Percentiles rank a stretch among this genome's conserved stretches.
These are phyloP conservation scores for Eupithecia vulgata DNA, from an alignment of 2,888 invertebrate genomes.

Conservation along the genomic window DNA sequence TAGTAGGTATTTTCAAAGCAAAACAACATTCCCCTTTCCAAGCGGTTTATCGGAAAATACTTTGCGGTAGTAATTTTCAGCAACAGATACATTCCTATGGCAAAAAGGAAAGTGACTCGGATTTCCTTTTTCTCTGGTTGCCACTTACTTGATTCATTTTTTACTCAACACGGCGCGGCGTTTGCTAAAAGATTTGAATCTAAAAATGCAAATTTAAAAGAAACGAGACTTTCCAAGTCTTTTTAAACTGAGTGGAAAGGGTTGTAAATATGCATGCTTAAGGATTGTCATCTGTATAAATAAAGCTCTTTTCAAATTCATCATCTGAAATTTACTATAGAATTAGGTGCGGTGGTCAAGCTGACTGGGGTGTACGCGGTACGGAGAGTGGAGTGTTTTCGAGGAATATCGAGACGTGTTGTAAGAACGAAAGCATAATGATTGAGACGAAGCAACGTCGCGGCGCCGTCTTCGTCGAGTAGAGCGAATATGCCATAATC, in stretches of 20 bases:
- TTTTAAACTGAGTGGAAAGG: constrained; percentile 53
- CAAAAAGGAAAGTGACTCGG: constrained; percentile 31
- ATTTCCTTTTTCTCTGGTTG: constrained; percentile 16
- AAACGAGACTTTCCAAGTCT: constrained; percentile 54
- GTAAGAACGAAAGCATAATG: constrained; percentile 66
- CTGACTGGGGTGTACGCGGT: constrained; percentile 11
- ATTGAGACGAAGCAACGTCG: constrained; percentile 64
- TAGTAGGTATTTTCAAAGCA: constrained; percentile 11
- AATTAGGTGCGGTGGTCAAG: constrained; percentile 16
- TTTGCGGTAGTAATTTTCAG: constrained; percentile 24
- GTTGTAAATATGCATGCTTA: constrained; percentile 54
- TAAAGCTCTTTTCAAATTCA: constrained; percentile 39
- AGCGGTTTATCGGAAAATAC: constrained; percentile 29
- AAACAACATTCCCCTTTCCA: constrained; percentile 22
- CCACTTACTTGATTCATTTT: constrained; percentile 29
- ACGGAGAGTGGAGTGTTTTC: constrained; percentile 24
- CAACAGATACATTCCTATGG: constrained; percentile 21
- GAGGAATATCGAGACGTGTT: constrained; percentile 57
- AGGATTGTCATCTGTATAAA: constrained; percentile 43
- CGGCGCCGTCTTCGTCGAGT: too few relatives aligned
- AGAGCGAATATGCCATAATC: constrained; percentile 75
- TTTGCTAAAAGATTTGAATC: constrained; percentile 41
- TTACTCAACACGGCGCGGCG: constrained; percentile 26
- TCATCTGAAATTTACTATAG: constrained; percentile 25
- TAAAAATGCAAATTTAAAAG: constrained; percentile 50